phyloP scores from a whole-genome alignment of 2,888 invertebrate species.

The Auanema sp. region DNA sequence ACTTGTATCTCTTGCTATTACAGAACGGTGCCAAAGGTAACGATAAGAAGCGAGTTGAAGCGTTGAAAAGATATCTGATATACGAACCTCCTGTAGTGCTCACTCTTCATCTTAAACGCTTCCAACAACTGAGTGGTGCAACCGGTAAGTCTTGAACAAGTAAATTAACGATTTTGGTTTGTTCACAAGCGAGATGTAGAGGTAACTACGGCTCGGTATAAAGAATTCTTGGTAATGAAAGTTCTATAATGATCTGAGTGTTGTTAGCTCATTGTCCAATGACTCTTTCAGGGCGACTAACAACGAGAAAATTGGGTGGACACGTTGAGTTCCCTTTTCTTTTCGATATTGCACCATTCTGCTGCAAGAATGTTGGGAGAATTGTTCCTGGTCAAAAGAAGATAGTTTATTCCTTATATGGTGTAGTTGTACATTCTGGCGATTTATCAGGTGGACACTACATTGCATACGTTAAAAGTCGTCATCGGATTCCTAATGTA shows the following conservation, averaged over 20 bases:
- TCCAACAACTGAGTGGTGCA: constrained; percentile 74
- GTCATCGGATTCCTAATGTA: constrained; percentile 39
- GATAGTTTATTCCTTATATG: constrained; percentile 85
- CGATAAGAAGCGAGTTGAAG: constrained; percentile 39
- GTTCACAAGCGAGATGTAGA: background rate
- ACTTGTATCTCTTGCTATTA: no score
- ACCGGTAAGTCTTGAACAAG: background rate
- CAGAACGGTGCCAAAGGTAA: constrained; percentile 20
- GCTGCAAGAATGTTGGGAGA: constrained; percentile 66
- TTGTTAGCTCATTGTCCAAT: background rate
- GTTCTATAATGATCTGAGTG: no score
- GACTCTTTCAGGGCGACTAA: constrained; percentile 44
- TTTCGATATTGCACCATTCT: constrained; percentile 87
- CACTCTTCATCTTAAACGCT: constrained; percentile 91
- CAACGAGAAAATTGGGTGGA: constrained; percentile 77
- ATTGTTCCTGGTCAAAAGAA: constrained; percentile 28
- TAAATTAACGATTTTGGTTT: no score
- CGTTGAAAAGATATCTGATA: constrained; percentile 70
- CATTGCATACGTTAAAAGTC: constrained; percentile 88
- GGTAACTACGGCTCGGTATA: background rate
- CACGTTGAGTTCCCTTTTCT: constrained; percentile 84
- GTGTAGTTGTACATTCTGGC: constrained; percentile 92
- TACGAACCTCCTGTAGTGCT: constrained; percentile 88
- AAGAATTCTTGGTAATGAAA: no score
- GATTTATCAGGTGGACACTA: constrained; percentile 87